Evolutionary conservation across 2,113 vertebrate species (phyloP), one percentile per base, ranked within the genome.

Genomic region (Egretta garzetta): DNA sequence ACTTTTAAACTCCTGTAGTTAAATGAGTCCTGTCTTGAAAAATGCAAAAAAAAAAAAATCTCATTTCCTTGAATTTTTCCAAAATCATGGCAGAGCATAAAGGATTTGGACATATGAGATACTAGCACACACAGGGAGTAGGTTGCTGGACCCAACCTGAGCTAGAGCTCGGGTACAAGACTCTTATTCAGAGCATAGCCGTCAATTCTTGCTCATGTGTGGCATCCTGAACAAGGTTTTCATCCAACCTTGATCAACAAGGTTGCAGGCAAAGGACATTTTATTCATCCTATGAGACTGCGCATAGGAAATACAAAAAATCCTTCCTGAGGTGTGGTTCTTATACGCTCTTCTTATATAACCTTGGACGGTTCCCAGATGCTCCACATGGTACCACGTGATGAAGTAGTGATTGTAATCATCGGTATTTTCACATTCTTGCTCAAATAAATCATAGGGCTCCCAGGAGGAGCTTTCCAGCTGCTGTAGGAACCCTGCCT

Each of bases 81-180:
- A 13, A 79, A 75, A 41, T 35, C 37, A 10, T 39, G 37, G 37
- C 37, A 39, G 37, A 39, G 5, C 13, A 6, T 67, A n/a, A 55
- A 79, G 9, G 22, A 33, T 80, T 84, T 53, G 41, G n/a, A 47
- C 19, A 10, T 23, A 5, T 2, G 8, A 64, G 45, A 74, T 23
- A 41, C 13, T 0, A 5, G 13, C 28, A 55, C 35, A 35, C 0
- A 0, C 30, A 70, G 3, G 1, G 1, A 45, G 3, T 30, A 43
- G 28, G 10, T 56, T 58, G 18, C 68, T 59, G 55, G 55, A 55
- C 17, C 41, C 8, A 2, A 27, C 10, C 32, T 73, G 67, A 82
- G 9, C 37, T 76, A 64, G 15, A 80, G 24, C 22, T 12, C 0
- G 1, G 22, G 4, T 37, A 27, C 35, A 80, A 60, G 53, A 33